Conservation (phyloP, 2,113 vertebrate species). For the Chroicocephalus ridibundus region DNA sequence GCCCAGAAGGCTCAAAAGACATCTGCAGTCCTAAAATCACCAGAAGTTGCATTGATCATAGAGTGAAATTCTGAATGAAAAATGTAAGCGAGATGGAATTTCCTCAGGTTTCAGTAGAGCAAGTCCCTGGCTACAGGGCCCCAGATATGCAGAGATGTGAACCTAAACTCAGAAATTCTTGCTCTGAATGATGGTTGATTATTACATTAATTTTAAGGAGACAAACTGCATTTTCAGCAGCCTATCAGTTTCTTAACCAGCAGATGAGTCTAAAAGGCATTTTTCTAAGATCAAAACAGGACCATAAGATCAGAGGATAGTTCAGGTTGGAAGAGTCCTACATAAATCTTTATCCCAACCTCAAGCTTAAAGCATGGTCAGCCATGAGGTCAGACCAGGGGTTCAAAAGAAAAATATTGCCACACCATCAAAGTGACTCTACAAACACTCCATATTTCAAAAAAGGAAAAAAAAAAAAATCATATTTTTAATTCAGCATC, state of each 20-base stretch:
- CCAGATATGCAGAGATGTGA: neutral
- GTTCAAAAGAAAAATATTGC: neutral
- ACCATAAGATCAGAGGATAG: neutral
- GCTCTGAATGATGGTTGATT: neutral
- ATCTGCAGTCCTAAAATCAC: neutral
- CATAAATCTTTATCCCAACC: neutral
- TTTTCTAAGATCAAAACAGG: neutral
- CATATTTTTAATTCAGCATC: neutral
- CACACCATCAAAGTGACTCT: neutral
- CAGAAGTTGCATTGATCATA: neutral
- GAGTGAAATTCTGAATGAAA: neutral
- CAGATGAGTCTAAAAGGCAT: neutral
- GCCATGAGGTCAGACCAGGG: neutral
- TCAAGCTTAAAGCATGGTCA: neutral
- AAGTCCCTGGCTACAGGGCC: neutral
- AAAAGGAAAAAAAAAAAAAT: accelerated
- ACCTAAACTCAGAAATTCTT: neutral
- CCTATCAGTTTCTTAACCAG: neutral
- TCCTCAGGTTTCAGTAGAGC: neutral
- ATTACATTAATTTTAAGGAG: neutral
- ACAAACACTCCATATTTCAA: neutral
- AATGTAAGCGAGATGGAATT: neutral
- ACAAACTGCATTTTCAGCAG: neutral
- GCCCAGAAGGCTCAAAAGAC: neutral
- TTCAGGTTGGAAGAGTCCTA: neutral